These are phyloP conservation scores for Lepilemur ruficaudatus DNA, from an alignment of 2,797 vertebrate genomes.

Conservation along the genomic window DNA sequence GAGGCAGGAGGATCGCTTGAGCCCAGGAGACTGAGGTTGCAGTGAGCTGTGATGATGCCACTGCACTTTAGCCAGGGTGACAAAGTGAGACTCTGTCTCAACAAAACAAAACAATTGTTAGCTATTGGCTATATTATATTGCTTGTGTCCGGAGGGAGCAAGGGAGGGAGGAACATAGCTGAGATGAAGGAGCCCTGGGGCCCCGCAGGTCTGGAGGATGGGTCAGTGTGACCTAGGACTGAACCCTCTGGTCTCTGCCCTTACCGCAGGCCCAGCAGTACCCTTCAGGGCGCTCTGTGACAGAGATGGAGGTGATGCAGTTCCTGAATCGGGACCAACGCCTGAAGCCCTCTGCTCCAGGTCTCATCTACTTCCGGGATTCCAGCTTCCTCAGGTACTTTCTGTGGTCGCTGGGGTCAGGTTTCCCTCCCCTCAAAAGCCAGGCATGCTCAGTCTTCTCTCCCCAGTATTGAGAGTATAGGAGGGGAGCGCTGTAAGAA, in stretches of 20 bases:
- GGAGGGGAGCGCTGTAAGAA: neutral
- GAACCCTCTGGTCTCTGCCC: neutral
- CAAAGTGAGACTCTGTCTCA: no score
- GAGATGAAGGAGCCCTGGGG: neutral
- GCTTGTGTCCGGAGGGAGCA: neutral
- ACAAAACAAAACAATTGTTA: neutral
- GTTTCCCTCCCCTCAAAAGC: neutral
- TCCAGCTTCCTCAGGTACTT: slow-evolving; percentile 85
- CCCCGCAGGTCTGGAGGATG: neutral
- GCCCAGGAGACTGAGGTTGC: no score
- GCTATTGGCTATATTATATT: neutral
- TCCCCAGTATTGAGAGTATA: neutral
- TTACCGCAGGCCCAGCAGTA: slow-evolving; percentile 85
- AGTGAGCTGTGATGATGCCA: no score
- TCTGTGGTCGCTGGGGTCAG: neutral
- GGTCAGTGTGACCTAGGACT: neutral
- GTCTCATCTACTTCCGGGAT: slow-evolving; percentile 91
- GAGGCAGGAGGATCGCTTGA: no score
- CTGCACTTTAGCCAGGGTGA: no score
- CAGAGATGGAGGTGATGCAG: slow-evolving; percentile 93
- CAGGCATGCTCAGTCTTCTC: neutral
- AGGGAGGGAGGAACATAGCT: neutral
- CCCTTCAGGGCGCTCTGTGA: slow-evolving; percentile 88
- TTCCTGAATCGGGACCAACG: slow-evolving; percentile 84
- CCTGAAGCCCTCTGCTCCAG: slow-evolving; percentile 74